A percentile compares a stretch with the other conserved stretches of the same genome.
Evolutionary conservation across 1,140 invertebrate species (phyloP).

Genomic region (Drosophila hydei): DNA sequence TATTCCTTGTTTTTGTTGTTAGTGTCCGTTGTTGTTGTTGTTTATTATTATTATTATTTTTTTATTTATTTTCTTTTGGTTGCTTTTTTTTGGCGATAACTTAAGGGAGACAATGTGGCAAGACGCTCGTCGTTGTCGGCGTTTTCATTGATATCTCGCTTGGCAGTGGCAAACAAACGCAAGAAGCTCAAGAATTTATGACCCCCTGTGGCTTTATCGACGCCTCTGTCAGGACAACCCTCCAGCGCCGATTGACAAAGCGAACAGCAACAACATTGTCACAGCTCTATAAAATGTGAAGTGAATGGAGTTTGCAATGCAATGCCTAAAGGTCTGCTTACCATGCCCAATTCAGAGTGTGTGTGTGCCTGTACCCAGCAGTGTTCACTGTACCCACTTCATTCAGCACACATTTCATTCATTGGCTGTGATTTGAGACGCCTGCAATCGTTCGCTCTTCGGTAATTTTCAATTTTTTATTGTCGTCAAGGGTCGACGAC

Average conservation of each 20-base stretch:
- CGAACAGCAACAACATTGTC: constrained; percentile 48
- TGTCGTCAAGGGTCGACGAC: constrained; percentile 55
- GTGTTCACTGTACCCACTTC: constrained; percentile 65
- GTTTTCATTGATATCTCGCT: constrained; percentile 69
- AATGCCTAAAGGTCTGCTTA: constrained; percentile 29
- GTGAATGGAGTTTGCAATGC: constrained; percentile 9
- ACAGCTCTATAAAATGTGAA: constrained; percentile 19
- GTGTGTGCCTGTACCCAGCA: constrained; percentile 11
- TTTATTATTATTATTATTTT: constrained; percentile 18
- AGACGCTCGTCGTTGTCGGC: constrained; percentile 48
- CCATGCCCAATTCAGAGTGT: constrained; percentile 26
- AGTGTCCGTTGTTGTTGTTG: constrained; percentile 10
- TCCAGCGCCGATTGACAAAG: constrained; percentile 63
- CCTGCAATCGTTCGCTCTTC: constrained; percentile 30
- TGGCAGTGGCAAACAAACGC: constrained; percentile 64
- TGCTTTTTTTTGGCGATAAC: constrained; percentile 74
- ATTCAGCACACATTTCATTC: constrained; percentile 73
- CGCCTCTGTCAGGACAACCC: constrained; percentile 63
- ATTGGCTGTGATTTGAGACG: constrained; percentile 62
- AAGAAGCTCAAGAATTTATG: constrained; percentile 81
- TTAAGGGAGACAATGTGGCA: constrained; percentile 55
- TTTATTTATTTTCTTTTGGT: neutral
- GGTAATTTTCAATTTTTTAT: constrained; percentile 75
- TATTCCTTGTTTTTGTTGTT: constrained; percentile 39
- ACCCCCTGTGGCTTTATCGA: constrained; percentile 80